phyloP scores from a whole-genome alignment of 2,113 vertebrate species.

The Bubalus kerabau region DNA sequence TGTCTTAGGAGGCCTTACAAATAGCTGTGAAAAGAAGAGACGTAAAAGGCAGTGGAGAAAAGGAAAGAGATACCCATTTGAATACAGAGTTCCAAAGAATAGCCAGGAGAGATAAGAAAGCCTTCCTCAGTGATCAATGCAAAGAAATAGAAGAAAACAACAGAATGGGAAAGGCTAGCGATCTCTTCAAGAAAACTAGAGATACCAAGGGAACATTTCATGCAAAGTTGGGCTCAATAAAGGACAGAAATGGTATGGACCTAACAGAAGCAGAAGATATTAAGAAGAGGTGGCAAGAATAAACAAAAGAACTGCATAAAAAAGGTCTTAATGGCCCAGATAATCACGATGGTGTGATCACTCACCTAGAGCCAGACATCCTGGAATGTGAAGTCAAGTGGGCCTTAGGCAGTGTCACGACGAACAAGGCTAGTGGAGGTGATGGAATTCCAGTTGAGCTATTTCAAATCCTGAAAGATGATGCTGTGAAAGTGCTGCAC shows the following conservation, averaged over 20 bases:
- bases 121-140: neutral
- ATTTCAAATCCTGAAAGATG: too few relatives aligned
- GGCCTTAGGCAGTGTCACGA: neutral
- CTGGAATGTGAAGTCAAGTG: neutral
- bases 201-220: too few relatives aligned
- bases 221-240: too few relatives aligned
- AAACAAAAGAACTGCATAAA: neutral
- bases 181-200: neutral
- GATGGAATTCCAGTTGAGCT: too few relatives aligned
- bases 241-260: too few relatives aligned
- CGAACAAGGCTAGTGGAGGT: too few relatives aligned
- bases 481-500: too few relatives aligned
- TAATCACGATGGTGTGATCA: neutral
- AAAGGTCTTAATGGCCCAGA: neutral
- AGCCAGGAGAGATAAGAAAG: neutral
- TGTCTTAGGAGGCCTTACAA: neutral
- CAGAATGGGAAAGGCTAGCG: neutral
- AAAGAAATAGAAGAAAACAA: neutral
- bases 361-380: neutral
- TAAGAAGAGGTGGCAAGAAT: neutral
- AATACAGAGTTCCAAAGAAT: neutral
- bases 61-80: neutral
- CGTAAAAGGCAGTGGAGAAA: neutral
- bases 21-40: neutral
- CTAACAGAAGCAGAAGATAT: neutral